These are phyloP conservation scores for Salmo trutta DNA, from an alignment of 2,797 vertebrate genomes.

Conservation along the genomic window DNA sequence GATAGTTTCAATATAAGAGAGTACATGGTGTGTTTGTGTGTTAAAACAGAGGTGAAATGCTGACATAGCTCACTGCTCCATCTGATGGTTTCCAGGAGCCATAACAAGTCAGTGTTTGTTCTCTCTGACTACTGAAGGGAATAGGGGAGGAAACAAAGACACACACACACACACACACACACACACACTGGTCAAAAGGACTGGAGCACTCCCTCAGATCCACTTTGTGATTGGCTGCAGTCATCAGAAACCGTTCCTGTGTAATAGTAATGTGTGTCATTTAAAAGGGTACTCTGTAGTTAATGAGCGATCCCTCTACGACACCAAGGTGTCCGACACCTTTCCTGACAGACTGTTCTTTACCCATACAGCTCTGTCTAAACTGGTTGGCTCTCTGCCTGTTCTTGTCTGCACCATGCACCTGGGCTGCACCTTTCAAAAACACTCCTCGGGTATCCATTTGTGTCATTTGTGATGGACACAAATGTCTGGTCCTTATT, in stretches of 20 bases:
- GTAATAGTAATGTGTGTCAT: slow-evolving; percentile 41
- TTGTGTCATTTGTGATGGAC: neutral
- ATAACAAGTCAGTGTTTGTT: slow-evolving; percentile 34
- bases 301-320: slow-evolving; percentile 61
- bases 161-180: slow-evolving; percentile 29
- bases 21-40: slow-evolving; percentile 16
- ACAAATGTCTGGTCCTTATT: neutral
- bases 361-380: slow-evolving; percentile 53
- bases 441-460: neutral
- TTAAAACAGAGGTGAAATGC: slow-evolving; percentile 38
- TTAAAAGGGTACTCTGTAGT: slow-evolving; percentile 44
- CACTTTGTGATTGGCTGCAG: slow-evolving; percentile 33
- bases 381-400: neutral
- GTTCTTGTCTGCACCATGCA: neutral
- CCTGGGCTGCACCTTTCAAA: neutral
- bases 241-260: slow-evolving; percentile 32
- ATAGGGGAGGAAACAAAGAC: neutral
- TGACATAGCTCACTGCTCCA: slow-evolving; percentile 33
- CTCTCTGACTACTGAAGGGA: slow-evolving; percentile 31
- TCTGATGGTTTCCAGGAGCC: slow-evolving; percentile 26
- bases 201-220: slow-evolving; percentile 29
- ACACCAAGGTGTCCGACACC: slow-evolving; percentile 71
- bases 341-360: slow-evolving; percentile 62
- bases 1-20: slow-evolving; percentile 78
- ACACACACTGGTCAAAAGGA: slow-evolving; percentile 15